Evolutionary conservation across 2,888 invertebrate genomes (phyloP), one percentile per base, ranked within the genome.

Genomic region (Panopea generosa): DNA sequence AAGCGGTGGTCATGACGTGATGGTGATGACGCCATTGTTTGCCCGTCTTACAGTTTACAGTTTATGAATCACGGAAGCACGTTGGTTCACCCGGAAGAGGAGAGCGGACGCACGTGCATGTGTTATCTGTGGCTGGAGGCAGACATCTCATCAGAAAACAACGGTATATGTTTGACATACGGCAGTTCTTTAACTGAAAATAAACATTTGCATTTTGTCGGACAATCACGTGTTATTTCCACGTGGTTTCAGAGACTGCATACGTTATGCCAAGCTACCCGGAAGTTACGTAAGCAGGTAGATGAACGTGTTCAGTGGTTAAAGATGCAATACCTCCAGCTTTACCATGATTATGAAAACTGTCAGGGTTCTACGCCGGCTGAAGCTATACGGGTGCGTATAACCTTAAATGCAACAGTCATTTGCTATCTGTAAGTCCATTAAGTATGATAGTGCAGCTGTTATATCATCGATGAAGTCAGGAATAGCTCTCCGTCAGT

Each of bases 231-330:
- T 22, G 90, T 93, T 66, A 93, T 94, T 16, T 86, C 89, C 20
- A 89, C 92, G 33, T 94, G 94, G 94, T 90, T 86, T 62, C 95
- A 95, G 83, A 97, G 97, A 22, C 94, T 98, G 7, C 95, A 95
- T 89, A 95, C 95, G 91, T 95, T 98, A 56, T 95, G 97, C 59
- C 94, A 95, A 75, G 96, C 96, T 1, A 94, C 97, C 77, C 95
- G 96, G 52, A 87, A 86, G 53, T 75, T 89, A 95, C 89, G 94
- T 96, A 70, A 96, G 61, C 89, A 89, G 61, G 88, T 88, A 20
- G 98, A 98, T 93, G 94, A 96, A 85, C 95, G 98, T 84, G 94
- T 97, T 73, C 95, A 96, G 56, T 98, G 98, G 98, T 94, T 98
- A 38, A 97, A 97, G 93, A 96, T 97, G 87, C 97, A 97, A 86